Evolutionary conservation across 2,113 vertebrate species (phyloP).

Genomic region (Quiscalus mexicanus): DNA sequence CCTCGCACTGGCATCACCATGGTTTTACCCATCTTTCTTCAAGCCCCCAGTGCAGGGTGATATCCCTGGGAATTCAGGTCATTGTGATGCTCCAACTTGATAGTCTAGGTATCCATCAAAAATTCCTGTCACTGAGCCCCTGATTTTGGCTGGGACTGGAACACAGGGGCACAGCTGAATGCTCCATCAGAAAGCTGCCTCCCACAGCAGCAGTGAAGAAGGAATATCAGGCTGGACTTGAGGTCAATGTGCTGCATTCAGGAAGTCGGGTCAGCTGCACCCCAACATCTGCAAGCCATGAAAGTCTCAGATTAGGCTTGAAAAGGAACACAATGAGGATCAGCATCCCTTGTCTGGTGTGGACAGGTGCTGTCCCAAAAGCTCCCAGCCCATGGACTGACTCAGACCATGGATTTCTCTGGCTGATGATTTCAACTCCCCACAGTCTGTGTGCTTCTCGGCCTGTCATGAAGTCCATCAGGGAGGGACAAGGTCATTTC

Average conservation of each 20-base stretch:
- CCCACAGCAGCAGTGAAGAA: neutral
- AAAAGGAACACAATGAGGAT: accelerated
- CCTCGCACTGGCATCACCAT: neutral
- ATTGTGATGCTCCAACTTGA: neutral
- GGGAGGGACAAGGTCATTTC: neutral
- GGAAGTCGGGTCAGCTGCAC: neutral
- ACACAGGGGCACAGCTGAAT: neutral
- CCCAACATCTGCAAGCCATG: neutral
- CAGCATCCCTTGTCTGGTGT: neutral
- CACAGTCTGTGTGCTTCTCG: accelerated
- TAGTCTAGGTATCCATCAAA: neutral
- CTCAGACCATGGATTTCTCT: neutral
- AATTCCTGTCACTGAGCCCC: neutral
- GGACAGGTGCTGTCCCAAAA: neutral
- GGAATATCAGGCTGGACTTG: neutral
- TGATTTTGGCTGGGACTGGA: neutral
- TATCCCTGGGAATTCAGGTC: neutral
- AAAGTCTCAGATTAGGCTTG: neutral
- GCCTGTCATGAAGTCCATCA: neutral
- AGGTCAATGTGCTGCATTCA: accelerated
- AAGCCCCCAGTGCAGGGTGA: accelerated
- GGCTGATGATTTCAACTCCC: neutral
- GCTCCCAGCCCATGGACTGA: neutral
- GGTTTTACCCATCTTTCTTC: neutral
- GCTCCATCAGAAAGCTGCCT: neutral